Percentiles rank a stretch among this genome's conserved stretches.
Conservation (phyloP, 2,888 invertebrate genomes). For the Drosophila neonasuta region DNA sequence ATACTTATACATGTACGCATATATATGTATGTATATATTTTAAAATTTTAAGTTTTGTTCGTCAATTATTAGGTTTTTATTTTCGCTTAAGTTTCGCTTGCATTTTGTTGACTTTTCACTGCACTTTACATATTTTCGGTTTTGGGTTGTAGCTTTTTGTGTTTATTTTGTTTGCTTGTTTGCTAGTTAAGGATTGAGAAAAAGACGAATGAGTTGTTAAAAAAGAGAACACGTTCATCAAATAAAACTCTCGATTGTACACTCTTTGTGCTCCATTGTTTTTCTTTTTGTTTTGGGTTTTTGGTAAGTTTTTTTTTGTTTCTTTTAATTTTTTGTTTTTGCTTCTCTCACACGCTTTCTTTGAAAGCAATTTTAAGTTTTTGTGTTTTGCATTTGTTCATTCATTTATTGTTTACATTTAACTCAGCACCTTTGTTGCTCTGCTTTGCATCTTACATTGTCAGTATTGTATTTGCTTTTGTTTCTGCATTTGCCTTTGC, state of each 20-base stretch:
- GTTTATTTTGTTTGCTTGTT: slow-evolving; percentile 11
- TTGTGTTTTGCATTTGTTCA: slow-evolving; percentile 1
- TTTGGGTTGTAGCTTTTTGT: slow-evolving; percentile 7
- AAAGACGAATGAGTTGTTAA: slow-evolving; percentile 34
- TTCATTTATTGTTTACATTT: slow-evolving; percentile 8
- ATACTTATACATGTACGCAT: slow-evolving; percentile 37
- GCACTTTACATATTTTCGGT: slow-evolving; percentile 29
- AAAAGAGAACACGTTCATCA: slow-evolving; percentile 36
- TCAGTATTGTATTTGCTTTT: slow-evolving; percentile 7
- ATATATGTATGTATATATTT: slow-evolving; percentile 22
- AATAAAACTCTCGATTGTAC: slow-evolving; percentile 41
- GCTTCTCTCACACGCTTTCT: slow-evolving; percentile 3
- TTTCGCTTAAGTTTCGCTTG: slow-evolving; percentile 46
- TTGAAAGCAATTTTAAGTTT: slow-evolving; percentile 3
- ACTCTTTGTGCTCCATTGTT: slow-evolving; percentile 41
- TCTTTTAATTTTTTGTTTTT: slow-evolving; percentile 7
- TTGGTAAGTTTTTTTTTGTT: slow-evolving; percentile 5
- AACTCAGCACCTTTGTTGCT: slow-evolving; percentile 14
- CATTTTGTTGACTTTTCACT: slow-evolving; percentile 42
- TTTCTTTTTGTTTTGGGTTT: slow-evolving; percentile 8
- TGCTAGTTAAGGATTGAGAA: slow-evolving; percentile 28
- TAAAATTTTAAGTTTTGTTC: slow-evolving; percentile 22
- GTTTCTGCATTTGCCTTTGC: background rate
- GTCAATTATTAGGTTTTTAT: slow-evolving; percentile 24
- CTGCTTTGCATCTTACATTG: slow-evolving; percentile 26